Evolutionary conservation across 2,888 invertebrate species (phyloP).

Genomic region (Tetranychus piercei): DNA sequence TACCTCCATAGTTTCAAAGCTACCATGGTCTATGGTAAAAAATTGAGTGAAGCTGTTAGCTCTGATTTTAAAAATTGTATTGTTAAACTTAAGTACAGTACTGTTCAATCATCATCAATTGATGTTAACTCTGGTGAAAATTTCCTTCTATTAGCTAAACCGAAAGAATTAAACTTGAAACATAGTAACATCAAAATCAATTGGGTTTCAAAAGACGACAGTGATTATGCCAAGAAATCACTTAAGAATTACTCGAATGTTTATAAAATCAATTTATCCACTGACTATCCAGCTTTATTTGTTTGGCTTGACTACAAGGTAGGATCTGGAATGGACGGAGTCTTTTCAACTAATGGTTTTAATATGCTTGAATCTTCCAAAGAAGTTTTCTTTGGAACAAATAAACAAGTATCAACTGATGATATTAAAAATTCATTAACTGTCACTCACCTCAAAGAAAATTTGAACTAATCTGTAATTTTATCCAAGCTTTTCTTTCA

Average conservation of each 20-base stretch:
- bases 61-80: background rate
- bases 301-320: conserved; percentile 37
- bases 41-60: background rate
- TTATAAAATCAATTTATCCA: conserved; percentile 8
- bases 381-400: background rate
- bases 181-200: background rate
- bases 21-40: too few species aligned
- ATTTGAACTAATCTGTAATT: too few species aligned
- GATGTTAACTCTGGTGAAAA: background rate
- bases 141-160: background rate
- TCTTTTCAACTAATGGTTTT: conserved; percentile 59
- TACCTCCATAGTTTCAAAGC: too few species aligned
- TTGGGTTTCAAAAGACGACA: background rate
- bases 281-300: conserved; percentile 42
- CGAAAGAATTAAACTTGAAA: background rate
- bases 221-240: background rate
- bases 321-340: conserved; percentile 36
- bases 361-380: conserved; percentile 21
- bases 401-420: background rate
- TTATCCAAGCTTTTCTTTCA: too few species aligned
- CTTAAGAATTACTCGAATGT: background rate
- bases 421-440: too few species aligned
- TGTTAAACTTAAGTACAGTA: background rate
- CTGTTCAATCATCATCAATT: background rate
- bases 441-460: too few species aligned